Evolutionary conservation across 2,888 invertebrate species (phyloP).

Genomic region (Sthenelais limicola): DNA sequence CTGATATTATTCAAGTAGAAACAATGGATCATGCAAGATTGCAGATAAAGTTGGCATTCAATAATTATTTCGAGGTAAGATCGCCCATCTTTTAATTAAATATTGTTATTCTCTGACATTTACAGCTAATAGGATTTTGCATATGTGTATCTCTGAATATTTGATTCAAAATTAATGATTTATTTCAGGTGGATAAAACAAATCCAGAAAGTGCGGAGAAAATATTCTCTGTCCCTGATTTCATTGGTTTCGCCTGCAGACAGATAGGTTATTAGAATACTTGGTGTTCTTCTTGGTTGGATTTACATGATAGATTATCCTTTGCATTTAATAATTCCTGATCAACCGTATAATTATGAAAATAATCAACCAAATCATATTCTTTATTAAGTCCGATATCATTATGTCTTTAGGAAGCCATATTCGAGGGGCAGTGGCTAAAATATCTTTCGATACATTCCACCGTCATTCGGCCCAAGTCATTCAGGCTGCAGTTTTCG

Average conservation of each 20-base stretch:
- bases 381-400: background rate
- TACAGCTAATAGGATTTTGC: background rate
- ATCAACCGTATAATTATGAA: background rate
- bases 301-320: background rate
- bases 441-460: slow-evolving; percentile 66
- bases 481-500: slow-evolving; percentile 66
- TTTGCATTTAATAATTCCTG: background rate
- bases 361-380: background rate
- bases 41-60: slow-evolving; percentile 61
- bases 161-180: background rate
- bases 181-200: slow-evolving; percentile 56
- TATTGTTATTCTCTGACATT: background rate
- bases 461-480: slow-evolving; percentile 65
- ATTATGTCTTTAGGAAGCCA: slow-evolving; percentile 56
- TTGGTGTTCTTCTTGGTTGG: background rate
- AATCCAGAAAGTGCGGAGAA: slow-evolving; percentile 56
- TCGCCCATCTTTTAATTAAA: background rate
- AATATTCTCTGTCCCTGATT: slow-evolving; percentile 67
- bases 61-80: slow-evolving; percentile 66
- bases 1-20: slow-evolving; percentile 68
- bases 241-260: slow-evolving; percentile 67
- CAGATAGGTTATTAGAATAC: slow-evolving; percentile 59
- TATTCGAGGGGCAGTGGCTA: slow-evolving; percentile 64
- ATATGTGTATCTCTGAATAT: background rate
- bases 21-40: slow-evolving; percentile 69